Evolutionary conservation across 2,113 vertebrate genomes (phyloP).

Genomic region (Leiothrix lutea): DNA sequence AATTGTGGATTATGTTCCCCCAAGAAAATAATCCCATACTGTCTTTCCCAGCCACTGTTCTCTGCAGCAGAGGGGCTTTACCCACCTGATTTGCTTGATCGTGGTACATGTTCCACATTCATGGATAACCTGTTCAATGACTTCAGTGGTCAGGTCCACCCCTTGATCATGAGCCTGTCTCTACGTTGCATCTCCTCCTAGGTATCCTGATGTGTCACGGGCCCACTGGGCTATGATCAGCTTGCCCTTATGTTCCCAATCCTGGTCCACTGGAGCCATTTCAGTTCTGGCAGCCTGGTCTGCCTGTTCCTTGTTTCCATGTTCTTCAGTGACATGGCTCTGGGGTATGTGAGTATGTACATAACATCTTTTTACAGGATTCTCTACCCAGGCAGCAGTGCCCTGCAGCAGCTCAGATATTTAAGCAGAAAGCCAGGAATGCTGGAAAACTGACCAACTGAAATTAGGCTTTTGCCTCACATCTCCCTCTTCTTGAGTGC

Average conservation of each 20-base stretch:
- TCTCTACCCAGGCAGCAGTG: not conserved
- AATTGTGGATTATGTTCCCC: not conserved
- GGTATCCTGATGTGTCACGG: not conserved
- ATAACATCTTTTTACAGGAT: accelerated
- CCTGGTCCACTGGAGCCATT: not conserved
- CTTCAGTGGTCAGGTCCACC: not conserved
- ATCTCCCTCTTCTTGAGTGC: not conserved
- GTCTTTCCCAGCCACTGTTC: not conserved
- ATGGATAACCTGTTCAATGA: not conserved
- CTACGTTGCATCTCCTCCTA: not conserved
- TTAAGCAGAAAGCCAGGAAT: not conserved
- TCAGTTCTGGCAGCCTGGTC: not conserved
- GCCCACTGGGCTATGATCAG: not conserved
- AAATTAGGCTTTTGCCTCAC: not conserved
- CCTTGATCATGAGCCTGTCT: accelerated
- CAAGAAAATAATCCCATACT: not conserved
- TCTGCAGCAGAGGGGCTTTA: not conserved
- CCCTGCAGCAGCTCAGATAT: not conserved
- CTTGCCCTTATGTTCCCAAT: accelerated
- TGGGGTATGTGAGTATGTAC: not conserved
- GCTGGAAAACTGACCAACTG: not conserved
- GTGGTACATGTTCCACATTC: not conserved
- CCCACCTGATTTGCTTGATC: not conserved
- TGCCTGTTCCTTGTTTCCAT: not conserved
- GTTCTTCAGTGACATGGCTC: not conserved